phyloP scores from a whole-genome alignment of 2,113 vertebrate genomes.

The Aptenodytes forsteri region DNA sequence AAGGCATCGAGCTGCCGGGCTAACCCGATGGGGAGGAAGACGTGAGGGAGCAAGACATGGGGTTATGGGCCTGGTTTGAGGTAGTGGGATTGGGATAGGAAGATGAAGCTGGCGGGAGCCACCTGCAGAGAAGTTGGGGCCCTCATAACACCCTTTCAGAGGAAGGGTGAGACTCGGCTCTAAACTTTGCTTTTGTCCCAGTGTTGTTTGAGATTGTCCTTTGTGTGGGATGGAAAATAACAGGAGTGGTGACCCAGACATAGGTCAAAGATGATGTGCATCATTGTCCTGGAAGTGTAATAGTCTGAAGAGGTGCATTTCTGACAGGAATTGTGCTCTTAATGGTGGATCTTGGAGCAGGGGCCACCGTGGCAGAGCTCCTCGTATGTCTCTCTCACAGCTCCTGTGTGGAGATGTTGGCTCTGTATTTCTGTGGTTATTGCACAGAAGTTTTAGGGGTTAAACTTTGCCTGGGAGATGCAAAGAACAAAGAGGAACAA shows the following conservation, averaged over 20 bases:
- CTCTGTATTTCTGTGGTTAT: neutral
- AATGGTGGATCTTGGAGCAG: neutral
- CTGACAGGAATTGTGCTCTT: neutral
- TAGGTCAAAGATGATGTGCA: neutral
- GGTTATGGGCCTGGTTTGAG: rapidly evolving
- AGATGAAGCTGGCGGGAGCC: neutral
- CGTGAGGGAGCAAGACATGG: rapidly evolving
- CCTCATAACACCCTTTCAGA: rapidly evolving
- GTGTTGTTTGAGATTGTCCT: neutral
- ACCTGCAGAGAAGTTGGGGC: too few relatives aligned
- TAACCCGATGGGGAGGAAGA: rapidly evolving
- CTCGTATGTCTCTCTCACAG: neutral
- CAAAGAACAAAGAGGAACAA: neutral
- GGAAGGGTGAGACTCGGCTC: rapidly evolving
- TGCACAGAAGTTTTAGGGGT: neutral
- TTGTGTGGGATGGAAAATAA: neutral
- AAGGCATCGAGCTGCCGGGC: rapidly evolving
- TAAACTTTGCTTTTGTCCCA: rapidly evolving
- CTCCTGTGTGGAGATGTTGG: neutral
- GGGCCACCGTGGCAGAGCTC: neutral
- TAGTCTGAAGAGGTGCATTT: neutral
- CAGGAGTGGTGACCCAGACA: neutral
- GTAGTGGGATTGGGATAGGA: rapidly evolving
- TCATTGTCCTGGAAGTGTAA: neutral
- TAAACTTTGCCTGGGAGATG: neutral